These are phyloP conservation scores for Anoplopoma fimbria DNA, from an alignment of 2,113 vertebrate genomes.

Conservation along the genomic window DNA sequence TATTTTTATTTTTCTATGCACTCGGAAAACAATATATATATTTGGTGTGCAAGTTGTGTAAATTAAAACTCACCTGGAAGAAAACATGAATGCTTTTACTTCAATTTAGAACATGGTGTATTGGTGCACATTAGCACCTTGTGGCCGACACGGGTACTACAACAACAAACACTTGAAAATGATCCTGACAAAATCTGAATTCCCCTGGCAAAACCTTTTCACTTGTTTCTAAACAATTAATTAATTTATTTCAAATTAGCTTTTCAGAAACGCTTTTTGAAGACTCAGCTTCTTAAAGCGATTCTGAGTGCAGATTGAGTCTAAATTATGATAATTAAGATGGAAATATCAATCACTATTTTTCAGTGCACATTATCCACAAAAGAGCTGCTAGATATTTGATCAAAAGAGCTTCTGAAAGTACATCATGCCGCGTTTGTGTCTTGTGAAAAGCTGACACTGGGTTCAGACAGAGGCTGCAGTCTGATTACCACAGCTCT, in stretches of 20 bases:
- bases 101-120: background rate
- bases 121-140: background rate
- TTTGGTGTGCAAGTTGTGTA: background rate
- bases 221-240: no score
- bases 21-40: background rate
- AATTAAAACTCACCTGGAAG: background rate
- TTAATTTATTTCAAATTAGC: background rate
- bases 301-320: background rate
- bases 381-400: conserved; percentile 6
- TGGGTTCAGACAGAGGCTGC: conserved; percentile 17
- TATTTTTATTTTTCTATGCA: background rate
- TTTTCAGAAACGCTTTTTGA: background rate
- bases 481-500: conserved; percentile 9
- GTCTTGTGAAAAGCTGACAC: background rate
- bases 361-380: background rate
- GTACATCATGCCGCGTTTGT: background rate
- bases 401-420: conserved; percentile 15
- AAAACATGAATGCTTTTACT: no score
- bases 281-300: conserved; percentile 6
- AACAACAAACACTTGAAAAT: background rate
- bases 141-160: background rate
- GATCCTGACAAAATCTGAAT: no score
- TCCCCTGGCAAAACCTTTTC: no score
- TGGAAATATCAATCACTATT: conserved; percentile 4
- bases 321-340: conserved; percentile 23